A percentile compares a stretch with the other conserved stretches of the same genome.
phyloP scores from a whole-genome alignment of 30 jellyfish, hydroid and myxozoan species.

The Hydra vulgaris region DNA sequence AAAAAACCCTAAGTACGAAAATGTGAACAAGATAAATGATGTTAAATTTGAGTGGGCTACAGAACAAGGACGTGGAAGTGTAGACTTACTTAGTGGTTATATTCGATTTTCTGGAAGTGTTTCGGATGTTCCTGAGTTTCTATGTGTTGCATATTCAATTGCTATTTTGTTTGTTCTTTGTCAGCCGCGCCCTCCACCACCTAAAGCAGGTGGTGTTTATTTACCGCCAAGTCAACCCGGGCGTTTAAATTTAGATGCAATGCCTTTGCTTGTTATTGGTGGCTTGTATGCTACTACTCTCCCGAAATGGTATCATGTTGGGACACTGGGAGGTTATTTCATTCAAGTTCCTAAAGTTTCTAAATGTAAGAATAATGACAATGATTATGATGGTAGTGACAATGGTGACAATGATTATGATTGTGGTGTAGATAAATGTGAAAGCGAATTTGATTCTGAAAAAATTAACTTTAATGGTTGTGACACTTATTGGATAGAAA shows the following conservation, averaged over 20 bases:
- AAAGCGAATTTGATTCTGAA: no score
- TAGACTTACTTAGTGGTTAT: conserved; percentile 36
- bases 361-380: not conserved
- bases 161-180: conserved; percentile 61
- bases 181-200: conserved; percentile 69
- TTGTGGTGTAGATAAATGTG: conserved; percentile 27
- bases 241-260: conserved; percentile 25
- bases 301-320: conserved; percentile 32
- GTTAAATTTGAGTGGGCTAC: conserved; percentile 9
- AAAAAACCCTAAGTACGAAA: not conserved
- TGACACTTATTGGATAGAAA: no score
- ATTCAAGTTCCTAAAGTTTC: conserved; percentile 2
- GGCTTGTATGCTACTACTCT: conserved; percentile 45
- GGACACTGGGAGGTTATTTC: not conserved
- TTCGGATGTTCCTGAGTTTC: conserved; percentile 40
- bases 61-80: conserved; percentile 17
- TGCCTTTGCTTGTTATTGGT: conserved; percentile 40
- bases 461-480: no score
- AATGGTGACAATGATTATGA: conserved; percentile 18
- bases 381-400: not conserved
- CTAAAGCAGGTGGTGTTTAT: conserved; percentile 23
- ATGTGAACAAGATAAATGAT: not conserved
- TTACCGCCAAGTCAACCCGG: conserved; percentile 11
- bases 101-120: conserved; percentile 24
- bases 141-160: conserved; percentile 36